phyloP scores from a whole-genome alignment of 1,140 invertebrate species.

The Schlechtendalia chinensis region DNA sequence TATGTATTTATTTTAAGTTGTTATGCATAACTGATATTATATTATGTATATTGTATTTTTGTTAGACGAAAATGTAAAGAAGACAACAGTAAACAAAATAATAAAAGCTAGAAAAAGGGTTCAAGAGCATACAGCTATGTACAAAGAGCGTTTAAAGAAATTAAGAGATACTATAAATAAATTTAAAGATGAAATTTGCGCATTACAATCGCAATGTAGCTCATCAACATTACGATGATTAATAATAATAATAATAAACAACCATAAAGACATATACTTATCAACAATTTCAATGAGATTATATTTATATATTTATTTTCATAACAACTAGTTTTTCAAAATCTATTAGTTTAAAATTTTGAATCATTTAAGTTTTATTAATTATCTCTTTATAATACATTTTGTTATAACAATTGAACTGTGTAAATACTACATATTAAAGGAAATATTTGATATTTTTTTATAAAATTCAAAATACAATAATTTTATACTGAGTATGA shows the following conservation, averaged over 20 bases:
- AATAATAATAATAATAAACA: background rate
- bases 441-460: no score
- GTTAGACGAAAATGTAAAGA: conserved; percentile 88
- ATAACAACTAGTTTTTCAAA: no score
- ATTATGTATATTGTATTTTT: conserved; percentile 56
- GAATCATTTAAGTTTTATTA: no score
- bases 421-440: no score
- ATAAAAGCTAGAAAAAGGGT: conserved; percentile 80
- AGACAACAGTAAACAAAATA: conserved; percentile 75
- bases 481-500: no score
- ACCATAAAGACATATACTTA: no score
- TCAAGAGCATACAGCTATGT: conserved; percentile 75
- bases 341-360: no score
- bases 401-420: no score
- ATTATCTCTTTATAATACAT: no score
- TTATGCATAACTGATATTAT: background rate
- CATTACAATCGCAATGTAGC: conserved; percentile 41
- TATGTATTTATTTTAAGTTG: conserved; percentile 61
- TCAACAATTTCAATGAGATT: no score
- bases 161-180: conserved; percentile 86
- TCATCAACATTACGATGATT: conserved; percentile 25
- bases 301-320: no score
- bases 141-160: conserved; percentile 84
- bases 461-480: no score
- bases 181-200: conserved; percentile 79